Evolutionary conservation across 1,140 invertebrate genomes (phyloP).

Genomic region (Octopus sinensis): DNA sequence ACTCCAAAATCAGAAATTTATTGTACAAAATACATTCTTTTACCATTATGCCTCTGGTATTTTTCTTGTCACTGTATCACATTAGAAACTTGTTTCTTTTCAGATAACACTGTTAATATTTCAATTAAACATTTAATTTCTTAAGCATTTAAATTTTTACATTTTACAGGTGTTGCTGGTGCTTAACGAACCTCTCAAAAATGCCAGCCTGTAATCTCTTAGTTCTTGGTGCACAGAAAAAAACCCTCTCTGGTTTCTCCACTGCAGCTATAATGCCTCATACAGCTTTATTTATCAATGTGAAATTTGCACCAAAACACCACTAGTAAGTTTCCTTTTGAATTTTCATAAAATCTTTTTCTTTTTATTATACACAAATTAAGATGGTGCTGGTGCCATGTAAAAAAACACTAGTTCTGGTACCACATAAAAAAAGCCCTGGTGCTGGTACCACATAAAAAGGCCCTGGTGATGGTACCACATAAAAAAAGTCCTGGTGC

Average conservation of each 20-base stretch:
- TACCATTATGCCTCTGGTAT: background rate
- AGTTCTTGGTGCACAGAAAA: conserved; percentile 79
- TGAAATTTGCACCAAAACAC: conserved; percentile 89
- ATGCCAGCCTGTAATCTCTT: conserved; percentile 97
- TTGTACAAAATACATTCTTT: too few relatives aligned
- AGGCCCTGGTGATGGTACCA: too few relatives aligned
- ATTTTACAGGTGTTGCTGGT: conserved; percentile 77
- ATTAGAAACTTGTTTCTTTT: background rate
- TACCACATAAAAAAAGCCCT: too few relatives aligned
- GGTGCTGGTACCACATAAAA: too few relatives aligned
- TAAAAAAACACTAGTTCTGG: too few relatives aligned
- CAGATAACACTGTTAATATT: background rate
- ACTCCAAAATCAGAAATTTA: too few relatives aligned
- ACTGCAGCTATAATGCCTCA: conserved; percentile 86
- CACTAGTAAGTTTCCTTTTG: conserved; percentile 68
- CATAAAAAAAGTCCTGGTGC: too few relatives aligned
- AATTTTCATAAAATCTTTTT: background rate
- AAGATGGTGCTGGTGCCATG: too few relatives aligned
- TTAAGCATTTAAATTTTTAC: too few relatives aligned
- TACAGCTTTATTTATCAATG: conserved; percentile 93
- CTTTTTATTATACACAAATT: background rate
- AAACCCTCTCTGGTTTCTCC: conserved; percentile 89
- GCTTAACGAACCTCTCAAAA: conserved; percentile 90
- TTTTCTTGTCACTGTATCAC: background rate
- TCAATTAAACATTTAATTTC: too few relatives aligned